Evolutionary conservation across 2,113 vertebrate genomes (phyloP).

Genomic region (Apaloderma vittatum): DNA sequence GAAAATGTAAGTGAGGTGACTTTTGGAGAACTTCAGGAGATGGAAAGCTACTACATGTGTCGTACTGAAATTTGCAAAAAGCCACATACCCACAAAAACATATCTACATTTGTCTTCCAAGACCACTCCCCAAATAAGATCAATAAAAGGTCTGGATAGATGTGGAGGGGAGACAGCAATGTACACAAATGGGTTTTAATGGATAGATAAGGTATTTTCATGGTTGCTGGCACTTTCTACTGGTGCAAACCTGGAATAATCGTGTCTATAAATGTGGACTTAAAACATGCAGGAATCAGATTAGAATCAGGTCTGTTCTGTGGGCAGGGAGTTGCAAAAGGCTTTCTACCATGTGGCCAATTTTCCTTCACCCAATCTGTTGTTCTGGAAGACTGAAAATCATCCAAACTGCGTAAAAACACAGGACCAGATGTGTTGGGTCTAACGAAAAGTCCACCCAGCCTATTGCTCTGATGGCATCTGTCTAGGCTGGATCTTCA

Average conservation of each 20-base stretch:
- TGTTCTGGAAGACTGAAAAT: background rate
- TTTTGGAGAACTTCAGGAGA: background rate
- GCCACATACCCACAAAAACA: background rate
- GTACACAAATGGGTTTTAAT: background rate
- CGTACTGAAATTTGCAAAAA: background rate
- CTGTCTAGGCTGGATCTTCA: background rate
- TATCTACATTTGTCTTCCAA: background rate
- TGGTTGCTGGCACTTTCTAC: background rate
- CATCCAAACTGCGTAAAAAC: background rate
- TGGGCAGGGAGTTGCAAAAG: background rate
- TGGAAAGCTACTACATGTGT: background rate
- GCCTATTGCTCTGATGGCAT: background rate
- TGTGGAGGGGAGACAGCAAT: background rate
- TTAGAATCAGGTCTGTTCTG: background rate
- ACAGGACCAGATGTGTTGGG: background rate
- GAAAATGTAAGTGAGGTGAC: background rate
- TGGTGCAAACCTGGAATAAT: background rate
- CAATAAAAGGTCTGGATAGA: background rate
- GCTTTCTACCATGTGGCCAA: background rate
- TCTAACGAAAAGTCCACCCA: background rate
- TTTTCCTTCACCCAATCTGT: background rate
- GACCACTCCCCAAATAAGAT: background rate
- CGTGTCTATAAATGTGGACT: background rate
- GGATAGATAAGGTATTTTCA: background rate
- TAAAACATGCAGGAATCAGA: background rate